Evolutionary conservation across 2,113 vertebrate species (phyloP), one percentile per base, ranked within the genome.

Genomic region (Solea solea): DNA sequence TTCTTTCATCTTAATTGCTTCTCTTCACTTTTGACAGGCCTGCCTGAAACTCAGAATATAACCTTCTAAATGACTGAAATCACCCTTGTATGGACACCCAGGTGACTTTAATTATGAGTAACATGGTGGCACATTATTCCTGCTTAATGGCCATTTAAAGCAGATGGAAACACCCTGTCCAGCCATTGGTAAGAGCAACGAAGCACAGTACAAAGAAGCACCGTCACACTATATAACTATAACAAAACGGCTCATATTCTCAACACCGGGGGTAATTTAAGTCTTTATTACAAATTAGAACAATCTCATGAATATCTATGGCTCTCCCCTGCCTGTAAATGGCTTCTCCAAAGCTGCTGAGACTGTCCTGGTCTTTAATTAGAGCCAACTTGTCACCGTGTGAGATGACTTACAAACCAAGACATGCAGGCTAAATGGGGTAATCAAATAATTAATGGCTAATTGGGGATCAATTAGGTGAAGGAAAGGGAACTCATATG

Each of bases 301-400:
- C 85, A 81, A 73, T 86, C 85, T 91, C 89, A 88, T 92, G 84
- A 93, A 91, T 88, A 89, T 91, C 88, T 90, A 89, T 84, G 15
- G 79, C 74, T 72, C 85, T 71, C 64, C 56, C 56, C 76, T 79
- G 84, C 77, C 78, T 82, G 77, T 55, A 85, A 91, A 88, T 73
- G 70, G 72, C 72, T 83, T 84, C 80, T 77, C 21, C 42, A 64
- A 68, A 69, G 76, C 76, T 80, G 54, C 75, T 61, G 73, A 70
- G 64, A 57, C 59, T 60, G 64, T 64, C 80, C 72, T 62, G 69
- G 48, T 74, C 77, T 83, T 85, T 90, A 86, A 92, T 92, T 90
- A 91, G 76, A 71, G 71, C 75, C 34, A 64, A 80, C 83, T 85
- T 79, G 84, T 88, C 80, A 84, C 66, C 74, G 75, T 82, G 76